Base-by-base conservation (phyloP, 2,113 vertebrate species). In the Geococcyx californianus region DNA sequence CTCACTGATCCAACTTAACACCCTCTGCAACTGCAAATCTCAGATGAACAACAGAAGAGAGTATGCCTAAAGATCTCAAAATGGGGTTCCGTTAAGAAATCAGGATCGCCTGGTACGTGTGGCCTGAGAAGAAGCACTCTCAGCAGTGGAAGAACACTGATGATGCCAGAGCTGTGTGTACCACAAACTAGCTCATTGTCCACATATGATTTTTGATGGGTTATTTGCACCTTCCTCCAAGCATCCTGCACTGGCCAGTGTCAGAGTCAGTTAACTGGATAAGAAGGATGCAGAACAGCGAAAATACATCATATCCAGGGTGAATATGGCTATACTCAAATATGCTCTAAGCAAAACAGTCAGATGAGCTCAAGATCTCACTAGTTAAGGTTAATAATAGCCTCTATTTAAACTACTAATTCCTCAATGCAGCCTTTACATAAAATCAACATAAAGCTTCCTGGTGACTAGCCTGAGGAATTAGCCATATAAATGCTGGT, bases 91-190 rank as follows among this genome's bases (percentile, higher is more conserved):
- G 10, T 51, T 12, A 42, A 45, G n/a, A 78, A 89, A 45, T 58
- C 3, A 12, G 28, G 3, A 25, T 69, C 28, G 60, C 49, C 18
- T 38, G n/a, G 24, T 31, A 44, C 7, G 6, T 0, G 1, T 0
- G 3, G 6, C 24, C 52, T 72, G 58, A 64, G 47, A 76, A 84
- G 28, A 52, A 60, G 25, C 42, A 18, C 13, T 42, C 11, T 63
- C 33, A 38, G 34, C 8, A 34, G 31, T 52, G 25, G 6, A 75
- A 33, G 13, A 79, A 6, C 16, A 19, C 18, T n/a, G n/a, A 16
- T 60, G 25, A 15, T 36, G 19, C 23, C 52, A 55, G 29, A 78
- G 38, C 9, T n/a, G 7, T 14, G 38, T 29, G 16, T 47, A n/a
- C n/a, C 25, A 23, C 21, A 54, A 18, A 54, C 3, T 47, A 10